phyloP scores from a whole-genome alignment of 2,888 invertebrate species.

The Lissonota sp. region DNA sequence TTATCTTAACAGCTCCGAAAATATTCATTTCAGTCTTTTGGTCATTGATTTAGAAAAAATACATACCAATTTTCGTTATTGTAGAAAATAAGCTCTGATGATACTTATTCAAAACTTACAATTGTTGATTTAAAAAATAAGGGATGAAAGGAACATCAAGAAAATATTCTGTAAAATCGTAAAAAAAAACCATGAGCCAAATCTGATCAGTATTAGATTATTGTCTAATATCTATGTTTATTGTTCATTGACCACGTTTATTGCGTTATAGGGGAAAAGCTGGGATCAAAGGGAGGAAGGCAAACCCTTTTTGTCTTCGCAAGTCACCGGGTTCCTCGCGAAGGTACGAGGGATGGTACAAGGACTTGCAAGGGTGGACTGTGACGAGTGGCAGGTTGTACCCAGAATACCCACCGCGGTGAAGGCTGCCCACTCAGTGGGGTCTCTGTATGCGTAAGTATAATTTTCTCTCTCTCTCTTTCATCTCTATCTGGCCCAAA shows the following conservation, averaged over 20 bases:
- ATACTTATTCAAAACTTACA: too few species aligned
- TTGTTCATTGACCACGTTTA: not conserved
- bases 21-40: too few species aligned
- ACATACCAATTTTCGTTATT: too few species aligned
- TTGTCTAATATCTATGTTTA: too few species aligned
- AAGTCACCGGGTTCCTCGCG: conserved; percentile 61
- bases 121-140: too few species aligned
- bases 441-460: conserved; percentile 72
- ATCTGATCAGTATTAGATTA: too few species aligned
- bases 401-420: conserved; percentile 82
- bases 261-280: not conserved
- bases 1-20: too few species aligned
- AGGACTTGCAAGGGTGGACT: conserved; percentile 80
- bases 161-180: too few species aligned
- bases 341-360: conserved; percentile 17
- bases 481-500: not conserved
- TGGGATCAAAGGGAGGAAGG: conserved; percentile 48
- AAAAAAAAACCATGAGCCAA: too few species aligned
- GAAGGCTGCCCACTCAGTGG: conserved; percentile 78
- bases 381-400: conserved; percentile 83
- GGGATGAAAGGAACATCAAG: too few species aligned
- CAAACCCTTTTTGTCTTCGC: conserved; percentile 48
- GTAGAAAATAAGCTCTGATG: too few species aligned
- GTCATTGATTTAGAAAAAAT: too few species aligned
- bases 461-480: conserved; percentile 9